These are phyloP conservation scores for Lagodon rhomboides DNA, from an alignment of 2,797 vertebrate genomes.

Conservation along the genomic window DNA sequence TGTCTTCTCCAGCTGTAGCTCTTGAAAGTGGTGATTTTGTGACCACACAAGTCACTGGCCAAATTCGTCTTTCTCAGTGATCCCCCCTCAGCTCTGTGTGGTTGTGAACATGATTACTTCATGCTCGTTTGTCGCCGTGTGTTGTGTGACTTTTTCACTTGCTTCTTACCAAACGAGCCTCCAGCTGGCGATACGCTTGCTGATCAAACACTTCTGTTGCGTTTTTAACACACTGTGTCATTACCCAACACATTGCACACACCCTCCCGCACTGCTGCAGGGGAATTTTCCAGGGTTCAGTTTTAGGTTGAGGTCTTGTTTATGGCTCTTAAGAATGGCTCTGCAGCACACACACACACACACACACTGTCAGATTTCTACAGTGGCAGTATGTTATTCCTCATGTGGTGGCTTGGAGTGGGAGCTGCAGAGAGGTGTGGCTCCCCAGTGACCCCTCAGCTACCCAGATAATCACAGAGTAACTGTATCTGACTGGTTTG, in stretches of 20 bases:
- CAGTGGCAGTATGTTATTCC: conserved; percentile 28
- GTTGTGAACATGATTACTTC: conserved; percentile 23
- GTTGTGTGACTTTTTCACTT: conserved; percentile 27
- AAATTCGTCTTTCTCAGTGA: background rate
- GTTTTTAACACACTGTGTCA: conserved; percentile 71
- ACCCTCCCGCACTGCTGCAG: conserved; percentile 26
- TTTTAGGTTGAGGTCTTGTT: conserved; percentile 60
- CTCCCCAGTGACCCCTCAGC: conserved; percentile 26
- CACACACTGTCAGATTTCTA: conserved; percentile 38
- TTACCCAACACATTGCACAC: conserved; percentile 62
- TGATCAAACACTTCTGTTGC: conserved; percentile 61
- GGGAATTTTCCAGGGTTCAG: conserved; percentile 49
- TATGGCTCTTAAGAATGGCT: conserved; percentile 51
- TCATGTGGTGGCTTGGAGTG: conserved; percentile 34
- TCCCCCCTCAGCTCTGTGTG: conserved; percentile 20
- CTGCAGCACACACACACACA: conserved; percentile 11
- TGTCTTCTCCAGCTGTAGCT: background rate
- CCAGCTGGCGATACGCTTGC: conserved; percentile 38
- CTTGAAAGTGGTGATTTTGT: conserved; percentile 15
- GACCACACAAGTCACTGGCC: conserved; percentile 11
- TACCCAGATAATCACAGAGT: conserved; percentile 48
- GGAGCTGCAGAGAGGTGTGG: conserved; percentile 55
- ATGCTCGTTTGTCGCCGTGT: background rate
- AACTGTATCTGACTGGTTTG: conserved; percentile 26
- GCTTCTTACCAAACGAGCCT: conserved; percentile 19